Conservation (phyloP, 2,888 invertebrate species). For the Caenorhabditis wallacei region DNA sequence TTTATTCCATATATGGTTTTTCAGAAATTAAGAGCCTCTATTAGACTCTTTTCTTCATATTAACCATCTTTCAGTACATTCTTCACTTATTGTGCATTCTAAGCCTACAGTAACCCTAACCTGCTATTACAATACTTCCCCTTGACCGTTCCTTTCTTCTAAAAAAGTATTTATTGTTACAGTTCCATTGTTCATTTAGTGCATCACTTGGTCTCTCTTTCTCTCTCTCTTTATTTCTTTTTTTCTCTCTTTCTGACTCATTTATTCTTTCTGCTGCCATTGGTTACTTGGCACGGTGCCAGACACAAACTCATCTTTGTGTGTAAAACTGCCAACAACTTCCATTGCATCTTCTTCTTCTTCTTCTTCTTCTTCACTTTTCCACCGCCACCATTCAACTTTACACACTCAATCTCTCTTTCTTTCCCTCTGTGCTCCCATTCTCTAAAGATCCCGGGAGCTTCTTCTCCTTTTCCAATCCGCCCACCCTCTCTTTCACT, state of each 20-base stretch:
- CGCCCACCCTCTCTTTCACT: slow-evolving; percentile 33
- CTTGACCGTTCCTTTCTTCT: neutral
- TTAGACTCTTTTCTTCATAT: no score
- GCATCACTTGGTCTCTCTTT: neutral
- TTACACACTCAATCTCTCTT: slow-evolving; percentile 35
- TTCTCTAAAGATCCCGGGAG: slow-evolving; percentile 42
- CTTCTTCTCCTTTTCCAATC: slow-evolving; percentile 29
- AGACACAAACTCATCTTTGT: slow-evolving; percentile 45
- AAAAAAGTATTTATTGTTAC: no score
- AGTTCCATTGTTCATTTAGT: no score
- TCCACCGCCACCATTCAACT: slow-evolving; percentile 42
- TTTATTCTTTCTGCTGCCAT: slow-evolving; percentile 7
- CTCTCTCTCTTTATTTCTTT: neutral
- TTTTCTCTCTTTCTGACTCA: neutral
- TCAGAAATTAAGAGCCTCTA: no score
- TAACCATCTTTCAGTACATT: no score
- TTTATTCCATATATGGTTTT: no score
- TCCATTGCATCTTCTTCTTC: slow-evolving; percentile 22
- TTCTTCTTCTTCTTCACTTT: slow-evolving; percentile 10
- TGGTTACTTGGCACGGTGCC: slow-evolving; percentile 37
- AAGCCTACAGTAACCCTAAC: neutral
- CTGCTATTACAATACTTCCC: neutral
- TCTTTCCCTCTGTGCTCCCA: slow-evolving; percentile 1
- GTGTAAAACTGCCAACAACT: slow-evolving; percentile 52
- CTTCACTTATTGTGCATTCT: no score